A percentile compares a stretch with the other conserved stretches of the same genome.
phyloP scores from a whole-genome alignment of 2,888 invertebrate genomes.

The Dascillus cervinus region DNA sequence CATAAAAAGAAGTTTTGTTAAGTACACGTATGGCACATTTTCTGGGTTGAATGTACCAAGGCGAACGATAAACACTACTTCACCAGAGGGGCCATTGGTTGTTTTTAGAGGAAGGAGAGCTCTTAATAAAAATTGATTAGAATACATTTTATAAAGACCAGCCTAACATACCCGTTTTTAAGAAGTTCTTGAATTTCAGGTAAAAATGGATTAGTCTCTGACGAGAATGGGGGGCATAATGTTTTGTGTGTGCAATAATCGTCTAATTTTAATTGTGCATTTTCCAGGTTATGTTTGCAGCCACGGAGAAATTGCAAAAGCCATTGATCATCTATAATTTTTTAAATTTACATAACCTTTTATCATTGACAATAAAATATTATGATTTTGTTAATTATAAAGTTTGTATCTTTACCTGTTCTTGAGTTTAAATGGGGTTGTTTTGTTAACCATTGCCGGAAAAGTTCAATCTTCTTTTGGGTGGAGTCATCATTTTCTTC shows the following conservation, averaged over 20 bases:
- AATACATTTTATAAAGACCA: too few species aligned
- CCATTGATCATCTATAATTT: slow-evolving; percentile 4
- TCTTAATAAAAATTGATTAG: too few species aligned
- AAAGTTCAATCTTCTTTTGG: slow-evolving; percentile 44
- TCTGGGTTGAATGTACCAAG: too few species aligned
- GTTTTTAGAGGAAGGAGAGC: too few species aligned
- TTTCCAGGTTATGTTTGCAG: slow-evolving; percentile 56
- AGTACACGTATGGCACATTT: too few species aligned
- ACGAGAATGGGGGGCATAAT: slow-evolving; percentile 47
- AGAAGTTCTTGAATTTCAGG: slow-evolving; percentile 28
- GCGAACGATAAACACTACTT: too few species aligned
- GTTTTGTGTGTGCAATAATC: slow-evolving; percentile 48
- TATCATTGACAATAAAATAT: too few species aligned
- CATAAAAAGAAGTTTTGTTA: too few species aligned
- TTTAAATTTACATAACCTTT: too few species aligned
- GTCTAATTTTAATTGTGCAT: slow-evolving; percentile 54
- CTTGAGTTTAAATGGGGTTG: slow-evolving; percentile 50
- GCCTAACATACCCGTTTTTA: slow-evolving; percentile 42
- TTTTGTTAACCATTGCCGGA: slow-evolving; percentile 50
- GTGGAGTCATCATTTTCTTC: too few species aligned
- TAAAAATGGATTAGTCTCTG: slow-evolving; percentile 31
- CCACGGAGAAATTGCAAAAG: slow-evolving; percentile 51
- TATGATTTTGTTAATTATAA: too few species aligned
- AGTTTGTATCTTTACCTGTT: slow-evolving; percentile 48
- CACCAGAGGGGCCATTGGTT: too few species aligned